These are phyloP conservation scores for Ramphastos sulfuratus DNA, from an alignment of 2,113 vertebrate genomes.

Conservation along the genomic window DNA sequence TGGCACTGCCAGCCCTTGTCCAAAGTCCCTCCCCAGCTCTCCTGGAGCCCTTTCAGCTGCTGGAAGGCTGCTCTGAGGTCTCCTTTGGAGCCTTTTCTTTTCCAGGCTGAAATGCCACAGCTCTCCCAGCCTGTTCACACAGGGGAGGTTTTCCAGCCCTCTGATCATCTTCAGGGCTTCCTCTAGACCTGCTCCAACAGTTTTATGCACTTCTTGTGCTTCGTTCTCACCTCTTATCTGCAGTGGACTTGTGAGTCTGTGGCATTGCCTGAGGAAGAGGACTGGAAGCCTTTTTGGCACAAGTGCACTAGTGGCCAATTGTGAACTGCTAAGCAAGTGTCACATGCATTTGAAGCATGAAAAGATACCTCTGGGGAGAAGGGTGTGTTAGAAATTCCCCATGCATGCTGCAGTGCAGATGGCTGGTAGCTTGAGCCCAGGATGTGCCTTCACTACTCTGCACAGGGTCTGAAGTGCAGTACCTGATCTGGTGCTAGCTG, in stretches of 20 bases:
- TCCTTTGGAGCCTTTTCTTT: too few relatives aligned
- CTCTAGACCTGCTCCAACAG: too few relatives aligned
- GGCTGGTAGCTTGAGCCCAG: neutral
- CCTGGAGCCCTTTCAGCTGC: too few relatives aligned
- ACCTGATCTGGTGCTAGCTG: neutral
- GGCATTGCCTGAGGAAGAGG: neutral
- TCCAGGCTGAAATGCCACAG: too few relatives aligned
- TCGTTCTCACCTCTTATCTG: neutral
- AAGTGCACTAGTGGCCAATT: neutral
- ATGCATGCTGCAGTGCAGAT: accelerated
- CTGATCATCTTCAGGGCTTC: too few relatives aligned
- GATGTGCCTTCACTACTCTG: neutral
- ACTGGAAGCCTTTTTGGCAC: neutral
- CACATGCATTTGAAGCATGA: neutral
- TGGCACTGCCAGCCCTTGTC: too few relatives aligned
- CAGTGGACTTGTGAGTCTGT: neutral
- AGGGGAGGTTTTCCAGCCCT: too few relatives aligned
- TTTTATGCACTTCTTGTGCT: too few relatives aligned
- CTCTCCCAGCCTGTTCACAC: too few relatives aligned
- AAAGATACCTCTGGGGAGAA: neutral
- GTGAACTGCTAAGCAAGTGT: accelerated
- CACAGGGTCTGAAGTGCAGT: too few relatives aligned
- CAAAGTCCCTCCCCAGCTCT: too few relatives aligned
- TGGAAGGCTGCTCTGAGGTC: too few relatives aligned
- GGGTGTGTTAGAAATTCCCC: neutral